A percentile compares a stretch with the other conserved stretches of the same genome.
Conservation (phyloP, 2,888 invertebrate genomes). For the Julus scandinavius region DNA sequence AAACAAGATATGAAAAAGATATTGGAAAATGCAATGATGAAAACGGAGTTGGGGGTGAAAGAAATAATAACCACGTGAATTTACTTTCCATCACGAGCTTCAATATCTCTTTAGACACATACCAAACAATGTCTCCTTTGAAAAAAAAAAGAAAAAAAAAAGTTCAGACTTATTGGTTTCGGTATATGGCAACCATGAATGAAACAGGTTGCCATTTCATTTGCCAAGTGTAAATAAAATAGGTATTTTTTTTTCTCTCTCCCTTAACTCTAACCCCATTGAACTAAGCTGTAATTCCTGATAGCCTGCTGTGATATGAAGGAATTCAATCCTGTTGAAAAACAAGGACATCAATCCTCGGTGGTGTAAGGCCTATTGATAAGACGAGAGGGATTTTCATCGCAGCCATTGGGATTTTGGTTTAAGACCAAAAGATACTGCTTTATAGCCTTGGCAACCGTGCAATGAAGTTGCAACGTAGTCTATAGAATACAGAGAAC, state of each 20-base stretch:
- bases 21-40: too few species aligned
- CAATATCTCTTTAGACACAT: too few species aligned
- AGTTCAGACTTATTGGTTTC: not conserved
- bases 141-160: too few species aligned
- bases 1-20: too few species aligned
- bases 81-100: too few species aligned
- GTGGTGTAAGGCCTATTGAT: not conserved
- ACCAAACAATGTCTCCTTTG: too few species aligned
- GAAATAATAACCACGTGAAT: too few species aligned
- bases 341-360: not conserved
- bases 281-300: not conserved
- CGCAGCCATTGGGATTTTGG: not conserved
- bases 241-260: not conserved
- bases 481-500: not conserved
- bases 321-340: conserved; percentile 1
- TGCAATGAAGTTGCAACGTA: not conserved
- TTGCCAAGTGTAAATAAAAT: not conserved
- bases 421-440: not conserved
- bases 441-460: not conserved
- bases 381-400: not conserved
- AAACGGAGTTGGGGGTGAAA: too few species aligned
- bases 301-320: not conserved
- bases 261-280: not conserved
- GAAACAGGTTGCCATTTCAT: not conserved
- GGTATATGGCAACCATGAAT: not conserved